phyloP scores from a whole-genome alignment of 2,888 invertebrate species.

The Dioctria rufipes region DNA sequence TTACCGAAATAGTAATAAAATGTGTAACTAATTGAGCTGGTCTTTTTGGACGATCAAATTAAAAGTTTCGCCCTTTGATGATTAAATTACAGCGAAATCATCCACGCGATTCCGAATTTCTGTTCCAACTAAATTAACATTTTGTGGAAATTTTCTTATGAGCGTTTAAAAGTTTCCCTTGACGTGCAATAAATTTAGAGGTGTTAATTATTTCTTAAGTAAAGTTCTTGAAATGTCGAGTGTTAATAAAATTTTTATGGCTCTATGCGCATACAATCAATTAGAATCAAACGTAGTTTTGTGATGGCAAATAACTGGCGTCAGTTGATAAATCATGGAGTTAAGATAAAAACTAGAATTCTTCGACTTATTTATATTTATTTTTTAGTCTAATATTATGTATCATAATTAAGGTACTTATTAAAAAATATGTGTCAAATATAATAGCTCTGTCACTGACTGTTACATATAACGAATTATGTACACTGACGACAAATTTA shows the following conservation, averaged over 20 bases:
- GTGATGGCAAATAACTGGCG: not conserved
- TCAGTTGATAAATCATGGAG: not conserved
- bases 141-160: constrained; percentile 22
- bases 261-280: constrained; percentile 30
- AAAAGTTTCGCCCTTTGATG: not conserved
- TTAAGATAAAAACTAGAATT: too few relatives aligned
- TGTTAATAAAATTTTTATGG: constrained; percentile 26
- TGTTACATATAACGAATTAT: too few relatives aligned
- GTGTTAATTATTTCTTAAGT: constrained; percentile 44
- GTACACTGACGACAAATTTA: too few relatives aligned
- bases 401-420: too few relatives aligned
- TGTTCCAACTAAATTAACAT: constrained; percentile 26
- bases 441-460: too few relatives aligned
- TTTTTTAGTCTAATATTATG: too few relatives aligned
- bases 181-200: constrained; percentile 26
- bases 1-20: too few relatives aligned
- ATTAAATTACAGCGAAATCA: constrained; percentile 11
- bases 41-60: constrained; percentile 22
- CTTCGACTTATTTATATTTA: too few relatives aligned
- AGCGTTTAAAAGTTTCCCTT: not conserved
- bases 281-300: not conserved
- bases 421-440: too few relatives aligned
- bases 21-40: not conserved
- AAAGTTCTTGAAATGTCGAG: constrained; percentile 5
- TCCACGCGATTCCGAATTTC: constrained; percentile 39